A percentile compares a stretch with the other conserved stretches of the same genome.
phyloP scores from a whole-genome alignment of 2,888 invertebrate species.

The Papilio gigon region DNA sequence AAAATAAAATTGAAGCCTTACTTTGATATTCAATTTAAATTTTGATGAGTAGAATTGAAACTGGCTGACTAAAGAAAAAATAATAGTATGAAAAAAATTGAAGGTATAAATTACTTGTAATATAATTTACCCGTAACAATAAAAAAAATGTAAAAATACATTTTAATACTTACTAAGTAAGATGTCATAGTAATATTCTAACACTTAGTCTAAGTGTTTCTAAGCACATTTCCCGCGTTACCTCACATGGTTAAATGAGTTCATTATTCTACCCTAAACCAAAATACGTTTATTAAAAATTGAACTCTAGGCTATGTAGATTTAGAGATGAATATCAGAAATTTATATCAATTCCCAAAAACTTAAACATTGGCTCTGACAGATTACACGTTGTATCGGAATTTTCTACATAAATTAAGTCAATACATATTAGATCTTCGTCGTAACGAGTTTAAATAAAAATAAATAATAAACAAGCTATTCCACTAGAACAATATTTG shows the following conservation, averaged over 20 bases:
- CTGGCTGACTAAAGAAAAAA: neutral
- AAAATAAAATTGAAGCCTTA: conserved; percentile 20
- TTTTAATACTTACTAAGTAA: no score
- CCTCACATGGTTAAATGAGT: conserved; percentile 73
- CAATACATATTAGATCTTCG: no score
- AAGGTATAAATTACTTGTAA: neutral
- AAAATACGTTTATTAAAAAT: conserved; percentile 50
- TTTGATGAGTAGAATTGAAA: conserved; percentile 19
- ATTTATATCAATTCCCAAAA: conserved; percentile 53
- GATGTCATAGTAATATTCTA: conserved; percentile 68
- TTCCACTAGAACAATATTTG: neutral
- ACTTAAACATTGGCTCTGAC: conserved; percentile 59
- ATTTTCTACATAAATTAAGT: no score
- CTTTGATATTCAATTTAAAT: conserved; percentile 23
- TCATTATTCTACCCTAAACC: conserved; percentile 68
- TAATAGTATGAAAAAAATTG: neutral
- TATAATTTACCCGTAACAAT: conserved; percentile 19
- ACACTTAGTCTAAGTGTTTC: conserved; percentile 66
- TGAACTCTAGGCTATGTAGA: conserved; percentile 54
- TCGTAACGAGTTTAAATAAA: neutral
- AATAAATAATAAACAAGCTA: neutral
- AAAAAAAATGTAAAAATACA: neutral
- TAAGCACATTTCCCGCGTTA: conserved; percentile 61
- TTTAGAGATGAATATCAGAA: conserved; percentile 55
- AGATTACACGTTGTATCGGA: conserved; percentile 47